Base-by-base conservation (phyloP, 2,888 invertebrate species). In the Pycnomerus fuliginosus region DNA sequence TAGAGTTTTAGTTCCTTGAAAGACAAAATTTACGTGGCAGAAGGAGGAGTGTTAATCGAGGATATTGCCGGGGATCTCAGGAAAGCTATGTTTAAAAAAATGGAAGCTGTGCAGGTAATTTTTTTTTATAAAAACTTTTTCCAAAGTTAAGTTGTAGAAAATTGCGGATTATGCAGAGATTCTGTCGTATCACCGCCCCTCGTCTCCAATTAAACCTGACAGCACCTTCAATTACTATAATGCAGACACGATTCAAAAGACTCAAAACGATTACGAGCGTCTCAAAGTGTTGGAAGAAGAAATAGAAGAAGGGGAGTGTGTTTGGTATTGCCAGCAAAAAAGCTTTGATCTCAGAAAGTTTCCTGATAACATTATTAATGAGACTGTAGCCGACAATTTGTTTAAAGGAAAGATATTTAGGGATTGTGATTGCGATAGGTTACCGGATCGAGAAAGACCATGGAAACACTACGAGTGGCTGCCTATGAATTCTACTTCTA, bases 41-140 rank as follows among this genome's bases (percentile, higher is more conserved):
- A 58, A 36, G 89, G 91, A 5, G 78, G 78, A 53, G 79, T 81
- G 64, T 75, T 93, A 65, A 85, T 89, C 15, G 82, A 84, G 59
- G 85, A 87, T 48, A 87, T 92, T 76, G 84, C 88, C 2, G 80
- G 82, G 44, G 86, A 90, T 60, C 85, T 95, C 49, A 83, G 86
- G 64, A 80, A 80, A 32, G 89, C 92, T 85, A 87, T 92, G 84
- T 84, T 86, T 51, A 79, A 85, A 14, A 91, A 91, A 76, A 85
- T 87, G 54, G 84, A 87, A 56, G 90, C 92, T 2, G 87, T 93
- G 3, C 64, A 83, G 80, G 91, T 71, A 82, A 84, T 67, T 87
- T 2, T 10, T 12, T 17, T 24, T 2, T 22, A 16, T 15, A 25
- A 41, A 16, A 31, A 12, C 10, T 25, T 30, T 32, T n/a, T 4